phyloP scores from a whole-genome alignment of 2,113 vertebrate species.

The Terrapene triunguis region DNA sequence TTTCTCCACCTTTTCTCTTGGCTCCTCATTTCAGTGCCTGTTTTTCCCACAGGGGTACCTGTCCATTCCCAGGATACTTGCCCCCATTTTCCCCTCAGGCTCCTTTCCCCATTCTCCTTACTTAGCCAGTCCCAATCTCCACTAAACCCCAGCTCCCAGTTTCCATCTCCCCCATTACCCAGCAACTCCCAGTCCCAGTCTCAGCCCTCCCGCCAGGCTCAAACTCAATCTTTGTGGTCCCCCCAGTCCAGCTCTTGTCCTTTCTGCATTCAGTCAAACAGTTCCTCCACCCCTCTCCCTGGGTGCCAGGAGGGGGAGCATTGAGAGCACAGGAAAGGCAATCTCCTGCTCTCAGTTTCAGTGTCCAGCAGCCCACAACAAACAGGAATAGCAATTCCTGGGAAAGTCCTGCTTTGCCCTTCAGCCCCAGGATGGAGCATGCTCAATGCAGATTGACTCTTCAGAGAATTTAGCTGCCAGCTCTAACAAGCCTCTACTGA shows the following conservation, averaged over 20 bases:
- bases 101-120: fast-evolving
- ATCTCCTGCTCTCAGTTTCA: not conserved
- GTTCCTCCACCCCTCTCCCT: not conserved
- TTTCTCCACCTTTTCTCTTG: not conserved
- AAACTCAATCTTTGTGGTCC: not conserved
- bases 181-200: not conserved
- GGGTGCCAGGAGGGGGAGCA: not conserved
- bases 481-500: not conserved
- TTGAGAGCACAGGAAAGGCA: not conserved
- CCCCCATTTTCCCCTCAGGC: fast-evolving
- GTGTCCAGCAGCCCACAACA: not conserved
- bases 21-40: not conserved
- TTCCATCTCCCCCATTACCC: fast-evolving
- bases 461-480: not conserved
- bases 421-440: not conserved
- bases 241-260: not conserved
- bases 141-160: not conserved
- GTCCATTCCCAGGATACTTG: not conserved
- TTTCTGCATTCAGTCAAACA: not conserved
- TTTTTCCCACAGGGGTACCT: not conserved
- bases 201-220: not conserved
- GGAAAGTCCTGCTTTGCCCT: not conserved
- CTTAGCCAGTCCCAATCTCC: not conserved
- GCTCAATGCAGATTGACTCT: not conserved
- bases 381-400: not conserved